Evolutionary conservation across 2,888 invertebrate genomes (phyloP).

Genomic region (Sturmia bella): DNA sequence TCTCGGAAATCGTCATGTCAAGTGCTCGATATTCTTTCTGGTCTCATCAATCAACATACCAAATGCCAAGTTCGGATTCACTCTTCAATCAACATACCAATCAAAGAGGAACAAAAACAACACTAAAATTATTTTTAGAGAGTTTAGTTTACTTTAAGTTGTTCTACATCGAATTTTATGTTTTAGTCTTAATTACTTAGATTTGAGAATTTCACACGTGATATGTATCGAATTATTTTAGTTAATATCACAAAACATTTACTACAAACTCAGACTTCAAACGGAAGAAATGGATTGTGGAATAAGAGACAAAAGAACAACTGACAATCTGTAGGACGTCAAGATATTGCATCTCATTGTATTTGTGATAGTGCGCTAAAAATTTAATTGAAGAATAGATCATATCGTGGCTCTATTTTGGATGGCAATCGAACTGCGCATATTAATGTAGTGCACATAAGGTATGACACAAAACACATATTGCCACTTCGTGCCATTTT

Average conservation of each 20-base stretch:
- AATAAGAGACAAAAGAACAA: too few species aligned
- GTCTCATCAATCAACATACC: conserved; percentile 65
- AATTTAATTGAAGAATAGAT: too few species aligned
- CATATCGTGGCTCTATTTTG: too few species aligned
- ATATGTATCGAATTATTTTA: conserved; percentile 8
- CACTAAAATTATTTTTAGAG: neutral
- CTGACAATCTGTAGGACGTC: too few species aligned
- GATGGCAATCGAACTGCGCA: too few species aligned
- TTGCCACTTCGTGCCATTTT: too few species aligned
- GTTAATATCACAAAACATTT: neutral
- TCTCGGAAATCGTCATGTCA: too few species aligned
- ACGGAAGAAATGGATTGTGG: neutral
- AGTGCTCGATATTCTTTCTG: neutral
- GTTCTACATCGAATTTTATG: neutral
- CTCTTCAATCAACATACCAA: conserved; percentile 66
- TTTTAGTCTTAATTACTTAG: conserved; percentile 10
- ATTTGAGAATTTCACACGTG: neutral
- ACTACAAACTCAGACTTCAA: neutral
- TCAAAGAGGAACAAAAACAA: neutral
- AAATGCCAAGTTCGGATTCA: conserved; percentile 8
- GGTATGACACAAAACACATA: too few species aligned
- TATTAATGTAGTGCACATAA: too few species aligned
- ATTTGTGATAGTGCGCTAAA: too few species aligned
- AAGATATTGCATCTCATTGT: too few species aligned
- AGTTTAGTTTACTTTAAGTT: conserved; percentile 24